phyloP scores from a whole-genome alignment of 2,888 invertebrate species.

The Aradus depressus region DNA sequence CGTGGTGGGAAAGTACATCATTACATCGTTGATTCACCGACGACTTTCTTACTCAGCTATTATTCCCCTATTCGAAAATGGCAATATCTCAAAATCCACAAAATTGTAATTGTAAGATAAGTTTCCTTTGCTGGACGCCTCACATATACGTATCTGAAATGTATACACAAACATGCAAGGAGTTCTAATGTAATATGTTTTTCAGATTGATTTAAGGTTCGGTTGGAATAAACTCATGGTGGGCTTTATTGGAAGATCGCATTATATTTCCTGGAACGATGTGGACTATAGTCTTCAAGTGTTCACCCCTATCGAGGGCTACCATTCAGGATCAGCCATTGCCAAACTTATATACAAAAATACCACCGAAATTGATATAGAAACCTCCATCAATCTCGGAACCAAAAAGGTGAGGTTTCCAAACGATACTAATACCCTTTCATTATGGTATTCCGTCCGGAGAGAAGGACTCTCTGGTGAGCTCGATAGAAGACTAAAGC shows the following conservation, averaged over 20 bases:
- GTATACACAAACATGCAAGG: neutral
- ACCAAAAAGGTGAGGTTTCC: slow-evolving; percentile 50
- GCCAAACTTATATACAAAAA: slow-evolving; percentile 55
- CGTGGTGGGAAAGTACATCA: too few relatives aligned
- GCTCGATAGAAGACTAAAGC: too few relatives aligned
- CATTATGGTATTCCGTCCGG: too few relatives aligned
- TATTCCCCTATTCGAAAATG: too few relatives aligned
- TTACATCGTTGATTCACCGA: too few relatives aligned
- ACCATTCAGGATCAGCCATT: slow-evolving; percentile 65
- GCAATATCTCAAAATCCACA: too few relatives aligned
- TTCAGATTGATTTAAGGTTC: slow-evolving; percentile 58
- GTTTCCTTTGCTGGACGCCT: neutral
- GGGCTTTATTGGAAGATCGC: slow-evolving; percentile 70
- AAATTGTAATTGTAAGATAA: neutral
- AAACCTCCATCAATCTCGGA: slow-evolving; percentile 56
- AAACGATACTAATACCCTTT: too few relatives aligned
- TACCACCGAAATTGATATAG: slow-evolving; percentile 52
- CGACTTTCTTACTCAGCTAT: too few relatives aligned
- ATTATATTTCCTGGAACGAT: slow-evolving; percentile 52
- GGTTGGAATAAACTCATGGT: slow-evolving; percentile 63
- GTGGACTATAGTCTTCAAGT: slow-evolving; percentile 68
- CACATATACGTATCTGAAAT: neutral
- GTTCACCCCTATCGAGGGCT: slow-evolving; percentile 64
- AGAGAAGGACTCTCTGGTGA: too few relatives aligned
- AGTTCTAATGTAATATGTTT: neutral